Evolutionary conservation across 1,140 invertebrate genomes (phyloP), one percentile per base, ranked within the genome.

Genomic region (Tetragnatha versicolor): DNA sequence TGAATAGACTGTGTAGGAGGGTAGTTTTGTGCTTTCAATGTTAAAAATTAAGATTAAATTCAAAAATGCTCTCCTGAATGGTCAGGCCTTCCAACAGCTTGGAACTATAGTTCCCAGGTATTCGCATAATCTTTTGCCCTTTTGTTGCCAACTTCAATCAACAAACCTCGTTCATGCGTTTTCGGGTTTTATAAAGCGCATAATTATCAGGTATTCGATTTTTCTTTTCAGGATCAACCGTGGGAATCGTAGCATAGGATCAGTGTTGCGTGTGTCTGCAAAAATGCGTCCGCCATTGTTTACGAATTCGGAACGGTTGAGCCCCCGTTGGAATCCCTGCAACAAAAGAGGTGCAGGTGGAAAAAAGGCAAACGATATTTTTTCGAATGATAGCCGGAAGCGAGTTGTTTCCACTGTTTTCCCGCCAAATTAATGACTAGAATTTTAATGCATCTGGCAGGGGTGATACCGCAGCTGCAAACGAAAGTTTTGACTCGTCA

Each of bases 291-390:
- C 61, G 37, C 61, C 61, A 65, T 65, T 65, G 61, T 65, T 25
- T 42, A 65, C 35, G 45, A 22, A n/a, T 65, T 65, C 61, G 61
- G 37, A 65, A 65, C 61, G 61, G 61, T 65, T 65, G 29, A 33
- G 61, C 22, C 20, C 27, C 20, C 14, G 61, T 12, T 17, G 35
- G 39, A 65, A 65, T 65, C 2, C 37, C 3, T 14, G 17, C 39
- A 42, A 42, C n/a, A 29, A 47, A 47, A 47, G 14, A 17, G 1
- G 35, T n/a, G 61, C 61, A 65, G 61, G 61, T 65, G 61, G 20
- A 45, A 27, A 25, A 17, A 27, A 6, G 31, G 20, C 6, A 17
- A 63, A 63, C 60, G 60, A 37, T 63, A 9, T 42, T 47, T n/a
- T 42, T 22, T 42, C 10, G 35, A 42, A 65, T 42, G 10, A 1